A percentile compares a stretch with the other conserved stretches of the same genome.
Conservation (phyloP, 2,797 vertebrate species). For the Bradypodion ventrale region DNA sequence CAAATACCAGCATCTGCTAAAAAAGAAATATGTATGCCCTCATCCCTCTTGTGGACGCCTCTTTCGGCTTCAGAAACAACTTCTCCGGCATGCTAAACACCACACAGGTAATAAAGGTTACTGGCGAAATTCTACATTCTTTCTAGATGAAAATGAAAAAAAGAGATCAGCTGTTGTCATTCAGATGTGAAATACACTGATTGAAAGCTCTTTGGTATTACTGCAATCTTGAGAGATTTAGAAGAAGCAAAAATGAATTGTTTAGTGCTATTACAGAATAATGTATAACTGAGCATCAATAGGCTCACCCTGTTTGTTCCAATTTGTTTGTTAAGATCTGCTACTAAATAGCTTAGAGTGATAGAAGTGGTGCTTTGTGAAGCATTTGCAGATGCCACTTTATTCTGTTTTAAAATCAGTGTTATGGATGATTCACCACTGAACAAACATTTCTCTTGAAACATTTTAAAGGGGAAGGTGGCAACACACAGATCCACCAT, state of each 20-base stretch:
- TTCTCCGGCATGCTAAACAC: constrained; percentile 96
- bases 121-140: not conserved
- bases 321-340: not conserved
- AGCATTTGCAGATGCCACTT: not conserved
- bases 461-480: not conserved
- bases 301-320: not conserved
- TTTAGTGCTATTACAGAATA: not conserved
- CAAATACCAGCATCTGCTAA: constrained; percentile 97
- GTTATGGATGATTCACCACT: too few species aligned
- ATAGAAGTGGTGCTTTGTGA: not conserved
- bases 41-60: constrained; percentile 95
- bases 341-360: not conserved
- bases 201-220: not conserved
- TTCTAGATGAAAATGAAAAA: not conserved
- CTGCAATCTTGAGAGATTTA: not conserved
- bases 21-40: constrained; percentile 98
- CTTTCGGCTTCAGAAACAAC: constrained; percentile 96
- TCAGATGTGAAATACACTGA: not conserved
- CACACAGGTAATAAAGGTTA: constrained; percentile 85
- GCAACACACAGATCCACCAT: too few species aligned
- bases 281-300: not conserved
- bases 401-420: not conserved
- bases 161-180: not conserved
- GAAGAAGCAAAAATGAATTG: not conserved
- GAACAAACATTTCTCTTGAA: not conserved